Percentiles rank a stretch among this genome's conserved stretches.
Conservation (phyloP, 2,888 invertebrate genomes). For the Amaurobius ferox region DNA sequence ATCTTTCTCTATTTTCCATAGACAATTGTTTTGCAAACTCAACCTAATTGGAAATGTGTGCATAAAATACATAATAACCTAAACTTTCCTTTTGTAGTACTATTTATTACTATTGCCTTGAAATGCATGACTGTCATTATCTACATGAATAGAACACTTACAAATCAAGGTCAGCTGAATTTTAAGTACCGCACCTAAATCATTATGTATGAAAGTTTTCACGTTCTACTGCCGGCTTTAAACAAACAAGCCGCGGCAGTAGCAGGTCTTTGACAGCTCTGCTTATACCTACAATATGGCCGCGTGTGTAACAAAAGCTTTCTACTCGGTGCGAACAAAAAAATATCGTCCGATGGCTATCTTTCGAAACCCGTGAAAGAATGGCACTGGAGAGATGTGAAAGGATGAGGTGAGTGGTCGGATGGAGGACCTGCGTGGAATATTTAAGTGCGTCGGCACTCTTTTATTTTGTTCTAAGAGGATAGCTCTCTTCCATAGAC, state of each 20-base stretch:
- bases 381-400: neutral
- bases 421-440: neutral
- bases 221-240: neutral
- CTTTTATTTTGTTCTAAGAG: neutral
- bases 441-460: neutral
- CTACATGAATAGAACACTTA: too few species aligned
- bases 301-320: neutral
- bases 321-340: neutral
- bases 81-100: too few species aligned
- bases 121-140: too few species aligned
- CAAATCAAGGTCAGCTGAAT: too few species aligned
- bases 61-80: too few species aligned
- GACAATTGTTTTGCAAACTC: too few species aligned
- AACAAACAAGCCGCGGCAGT: constrained; percentile 5
- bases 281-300: neutral
- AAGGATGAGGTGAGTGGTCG: neutral
- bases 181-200: too few species aligned
- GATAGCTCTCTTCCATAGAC: neutral
- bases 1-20: too few species aligned
- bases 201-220: neutral
- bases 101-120: too few species aligned
- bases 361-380: neutral
- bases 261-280: neutral
- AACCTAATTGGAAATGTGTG: too few species aligned
- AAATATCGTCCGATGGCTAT: neutral